Percentiles rank a stretch among this genome's conserved stretches.
Conservation (phyloP, 2,797 vertebrate species). For the Lindbergichthys nudifrons region DNA sequence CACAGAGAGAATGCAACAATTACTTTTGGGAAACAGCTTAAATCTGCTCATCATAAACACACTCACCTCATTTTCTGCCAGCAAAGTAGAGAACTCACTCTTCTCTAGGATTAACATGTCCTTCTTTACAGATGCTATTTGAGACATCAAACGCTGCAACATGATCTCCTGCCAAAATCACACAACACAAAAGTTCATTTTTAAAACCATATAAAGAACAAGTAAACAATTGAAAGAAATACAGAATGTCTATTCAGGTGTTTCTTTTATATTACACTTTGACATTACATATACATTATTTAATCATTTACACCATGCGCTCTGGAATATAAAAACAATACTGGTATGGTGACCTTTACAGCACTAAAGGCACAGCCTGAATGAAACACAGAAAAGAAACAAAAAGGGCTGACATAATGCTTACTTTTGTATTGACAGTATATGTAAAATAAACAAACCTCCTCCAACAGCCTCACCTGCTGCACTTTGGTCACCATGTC, state of each 20-base stretch:
- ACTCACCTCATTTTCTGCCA: conserved; percentile 94
- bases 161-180: conserved; percentile 89
- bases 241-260: background rate
- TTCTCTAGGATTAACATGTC: conserved; percentile 99
- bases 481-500: conserved; percentile 97
- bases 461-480: conserved; percentile 84
- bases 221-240: background rate
- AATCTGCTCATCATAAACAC: background rate
- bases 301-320: too few relatives aligned
- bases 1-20: background rate
- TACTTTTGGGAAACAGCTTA: background rate
- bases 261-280: background rate
- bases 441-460: background rate
- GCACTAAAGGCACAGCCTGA: background rate
- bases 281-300: too few relatives aligned
- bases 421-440: background rate
- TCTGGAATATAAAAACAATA: background rate
- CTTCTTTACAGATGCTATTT: conserved; percentile 93
- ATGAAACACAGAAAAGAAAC: background rate
- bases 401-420: background rate
- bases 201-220: background rate
- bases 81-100: conserved; percentile 95
- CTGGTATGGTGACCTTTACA: background rate
- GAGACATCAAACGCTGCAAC: conserved; percentile 95
- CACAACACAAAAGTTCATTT: background rate